Conservation (phyloP, 2,888 invertebrate genomes). For the Phorcus lineatus region DNA sequence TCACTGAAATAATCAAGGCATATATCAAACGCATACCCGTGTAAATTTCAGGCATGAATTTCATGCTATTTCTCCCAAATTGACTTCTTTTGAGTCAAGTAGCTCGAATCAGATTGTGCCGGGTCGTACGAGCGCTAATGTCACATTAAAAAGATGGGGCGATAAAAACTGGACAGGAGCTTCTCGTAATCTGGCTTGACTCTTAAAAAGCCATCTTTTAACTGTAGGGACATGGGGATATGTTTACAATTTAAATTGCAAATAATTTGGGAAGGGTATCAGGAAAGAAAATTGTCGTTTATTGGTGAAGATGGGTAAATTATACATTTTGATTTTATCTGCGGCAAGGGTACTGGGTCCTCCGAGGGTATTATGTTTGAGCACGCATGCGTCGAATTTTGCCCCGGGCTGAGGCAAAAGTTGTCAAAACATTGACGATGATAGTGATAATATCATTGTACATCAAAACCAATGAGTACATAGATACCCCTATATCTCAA, state of each 20-base stretch:
- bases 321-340: not conserved
- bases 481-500: not conserved
- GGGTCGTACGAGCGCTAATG: not conserved
- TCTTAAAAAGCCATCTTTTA: not conserved
- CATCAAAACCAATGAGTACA: not conserved
- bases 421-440: not conserved
- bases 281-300: not conserved
- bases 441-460: slow-evolving; percentile 1
- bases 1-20: too few relatives aligned
- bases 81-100: not conserved
- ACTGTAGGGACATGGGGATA: not conserved
- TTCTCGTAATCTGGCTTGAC: slow-evolving; percentile 2
- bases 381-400: slow-evolving; percentile 13
- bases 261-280: slow-evolving; percentile 16
- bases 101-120: not conserved
- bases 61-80: slow-evolving; percentile 17
- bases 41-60: not conserved
- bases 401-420: not conserved
- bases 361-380: not conserved
- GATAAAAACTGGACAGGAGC: slow-evolving; percentile 15
- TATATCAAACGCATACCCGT: too few relatives aligned
- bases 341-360: not conserved
- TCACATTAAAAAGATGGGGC: slow-evolving; percentile 15
- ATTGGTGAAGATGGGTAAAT: slow-evolving; percentile 12
- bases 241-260: slow-evolving; percentile 23